Percentiles rank a stretch among this genome's conserved stretches.
Conservation (phyloP, 2,797 vertebrate species). For the Hybognathus amarus region DNA sequence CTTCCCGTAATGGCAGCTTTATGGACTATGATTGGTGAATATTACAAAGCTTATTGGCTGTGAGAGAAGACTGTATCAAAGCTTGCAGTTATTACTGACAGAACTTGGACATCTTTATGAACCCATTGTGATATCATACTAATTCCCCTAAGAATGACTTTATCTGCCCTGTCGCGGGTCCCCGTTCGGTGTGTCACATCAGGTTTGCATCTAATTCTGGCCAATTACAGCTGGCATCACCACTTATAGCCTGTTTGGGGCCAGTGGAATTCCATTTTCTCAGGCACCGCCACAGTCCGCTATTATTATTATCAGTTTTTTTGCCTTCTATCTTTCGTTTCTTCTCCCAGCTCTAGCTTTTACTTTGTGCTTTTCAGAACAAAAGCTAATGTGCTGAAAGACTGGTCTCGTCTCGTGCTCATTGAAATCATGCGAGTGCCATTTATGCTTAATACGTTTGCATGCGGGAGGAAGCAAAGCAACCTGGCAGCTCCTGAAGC, state of each 20-base stretch:
- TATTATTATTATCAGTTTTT: constrained; percentile 75
- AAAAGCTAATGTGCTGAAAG: constrained; percentile 80
- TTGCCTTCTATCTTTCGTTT: constrained; percentile 56
- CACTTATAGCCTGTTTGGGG: constrained; percentile 64
- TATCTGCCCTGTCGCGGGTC: constrained; percentile 55
- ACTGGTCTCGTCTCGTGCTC: constrained; percentile 76
- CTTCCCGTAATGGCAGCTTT: constrained; percentile 57
- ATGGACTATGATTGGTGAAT: constrained; percentile 60
- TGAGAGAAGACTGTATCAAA: constrained; percentile 55
- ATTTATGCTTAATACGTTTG: constrained; percentile 82
- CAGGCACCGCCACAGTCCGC: constrained; percentile 65
- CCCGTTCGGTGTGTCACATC: constrained; percentile 66
- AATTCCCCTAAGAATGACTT: constrained; percentile 55
- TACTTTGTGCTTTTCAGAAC: constrained; percentile 78
- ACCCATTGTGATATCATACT: constrained; percentile 57
- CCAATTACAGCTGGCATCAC: constrained; percentile 72
- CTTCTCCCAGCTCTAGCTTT: constrained; percentile 63
- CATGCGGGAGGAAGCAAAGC: constrained; percentile 77
- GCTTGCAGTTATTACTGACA: constrained; percentile 57
- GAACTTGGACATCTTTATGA: constrained; percentile 60
- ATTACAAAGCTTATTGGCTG: constrained; percentile 57
- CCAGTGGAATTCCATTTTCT: constrained; percentile 72
- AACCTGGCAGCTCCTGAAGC: constrained; percentile 78
- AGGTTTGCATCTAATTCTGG: constrained; percentile 68
- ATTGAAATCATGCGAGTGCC: constrained; percentile 83